These are phyloP conservation scores for Cordilura impudica DNA, from an alignment of 2,888 invertebrate species.

Conservation along the genomic window DNA sequence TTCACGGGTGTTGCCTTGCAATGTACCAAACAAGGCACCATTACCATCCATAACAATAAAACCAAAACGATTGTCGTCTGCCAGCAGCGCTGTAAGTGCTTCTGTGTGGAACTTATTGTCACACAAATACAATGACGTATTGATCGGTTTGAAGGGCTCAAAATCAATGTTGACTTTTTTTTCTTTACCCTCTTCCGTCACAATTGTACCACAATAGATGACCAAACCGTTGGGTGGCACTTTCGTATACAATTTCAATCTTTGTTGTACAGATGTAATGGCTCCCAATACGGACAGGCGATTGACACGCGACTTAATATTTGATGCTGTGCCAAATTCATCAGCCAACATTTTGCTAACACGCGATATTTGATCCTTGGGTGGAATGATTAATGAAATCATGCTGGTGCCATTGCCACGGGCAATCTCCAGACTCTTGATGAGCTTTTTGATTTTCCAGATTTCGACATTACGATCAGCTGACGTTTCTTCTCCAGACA, in stretches of 20 bases:
- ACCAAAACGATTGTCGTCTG: conserved; percentile 99
- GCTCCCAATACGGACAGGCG: conserved; percentile 98
- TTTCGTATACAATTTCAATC: conserved; percentile 99
- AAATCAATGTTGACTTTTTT: conserved; percentile 99
- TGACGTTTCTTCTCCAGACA: conserved; percentile 94
- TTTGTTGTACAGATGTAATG: conserved; percentile 99
- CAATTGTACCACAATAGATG: conserved; percentile 99
- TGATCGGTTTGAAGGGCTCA: conserved; percentile 99
- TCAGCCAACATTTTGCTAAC: conserved; percentile 99
- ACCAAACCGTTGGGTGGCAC: conserved; percentile 99
- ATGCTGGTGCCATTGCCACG: conserved; percentile 99
- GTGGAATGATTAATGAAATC: conserved; percentile 99
- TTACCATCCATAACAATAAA: conserved; percentile 99
- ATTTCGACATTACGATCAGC: conserved; percentile 99
- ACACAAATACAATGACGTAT: conserved; percentile 99
- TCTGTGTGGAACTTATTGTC: conserved; percentile 99
- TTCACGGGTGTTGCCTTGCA: conserved; percentile 82
- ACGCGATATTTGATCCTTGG: conserved; percentile 99
- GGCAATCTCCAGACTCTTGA: conserved; percentile 99
- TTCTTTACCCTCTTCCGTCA: conserved; percentile 99
- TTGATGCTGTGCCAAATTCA: conserved; percentile 99
- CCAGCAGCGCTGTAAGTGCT: conserved; percentile 95
- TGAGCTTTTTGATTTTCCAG: conserved; percentile 99
- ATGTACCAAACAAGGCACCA: conserved; percentile 98
- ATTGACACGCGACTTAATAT: conserved; percentile 99